Conservation (phyloP, 2,113 vertebrate genomes). For the Taxidea taxus region DNA sequence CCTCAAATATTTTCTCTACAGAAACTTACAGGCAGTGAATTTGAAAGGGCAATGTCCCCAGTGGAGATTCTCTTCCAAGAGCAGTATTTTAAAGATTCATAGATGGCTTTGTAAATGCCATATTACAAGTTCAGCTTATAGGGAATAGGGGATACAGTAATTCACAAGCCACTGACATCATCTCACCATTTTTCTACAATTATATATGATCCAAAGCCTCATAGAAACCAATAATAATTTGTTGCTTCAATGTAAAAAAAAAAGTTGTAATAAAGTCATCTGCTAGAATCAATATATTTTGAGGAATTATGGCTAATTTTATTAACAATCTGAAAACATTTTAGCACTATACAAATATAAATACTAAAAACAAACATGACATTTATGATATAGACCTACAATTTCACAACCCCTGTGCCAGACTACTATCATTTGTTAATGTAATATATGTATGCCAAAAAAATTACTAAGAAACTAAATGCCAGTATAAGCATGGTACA, state of each 20-base stretch:
- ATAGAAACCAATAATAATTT: not conserved
- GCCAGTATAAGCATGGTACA: not conserved
- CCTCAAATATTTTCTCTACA: constrained; percentile 44
- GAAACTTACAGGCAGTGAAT: not conserved
- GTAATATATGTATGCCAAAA: not conserved
- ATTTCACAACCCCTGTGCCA: not conserved
- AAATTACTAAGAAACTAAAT: not conserved
- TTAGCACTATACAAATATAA: not conserved
- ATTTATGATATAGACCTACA: not conserved
- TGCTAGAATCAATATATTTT: not conserved
- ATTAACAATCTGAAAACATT: not conserved
- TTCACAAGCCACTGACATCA: not conserved
- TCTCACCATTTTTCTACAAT: constrained; percentile 28
- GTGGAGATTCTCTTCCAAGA: constrained; percentile 37
- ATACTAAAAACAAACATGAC: not conserved
- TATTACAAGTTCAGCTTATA: not conserved
- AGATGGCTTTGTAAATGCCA: not conserved
- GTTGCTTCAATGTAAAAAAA: not conserved
- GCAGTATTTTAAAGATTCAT: constrained; percentile 7
- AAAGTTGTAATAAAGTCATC: not conserved
- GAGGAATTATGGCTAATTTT: constrained; percentile 29
- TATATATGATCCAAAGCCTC: not conserved
- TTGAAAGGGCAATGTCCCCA: constrained; percentile 7
- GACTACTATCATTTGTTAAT: not conserved
- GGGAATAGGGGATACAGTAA: not conserved